These are phyloP conservation scores for Lycocerus yunnanus DNA, from an alignment of 2,888 invertebrate genomes.

Conservation along the genomic window DNA sequence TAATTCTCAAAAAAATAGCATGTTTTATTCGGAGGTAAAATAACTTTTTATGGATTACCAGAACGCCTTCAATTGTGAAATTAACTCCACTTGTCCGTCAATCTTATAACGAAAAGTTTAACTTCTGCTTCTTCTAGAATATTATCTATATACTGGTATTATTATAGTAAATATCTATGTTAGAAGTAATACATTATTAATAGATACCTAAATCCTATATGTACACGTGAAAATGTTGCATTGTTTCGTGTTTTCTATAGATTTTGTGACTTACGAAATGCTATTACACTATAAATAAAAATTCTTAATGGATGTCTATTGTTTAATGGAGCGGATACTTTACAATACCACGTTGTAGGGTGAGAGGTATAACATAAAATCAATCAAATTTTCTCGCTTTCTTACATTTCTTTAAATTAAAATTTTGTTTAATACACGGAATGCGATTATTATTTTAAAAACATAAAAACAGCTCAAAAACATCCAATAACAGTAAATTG, in stretches of 20 bases:
- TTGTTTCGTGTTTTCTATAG: neutral
- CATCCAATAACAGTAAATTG: neutral
- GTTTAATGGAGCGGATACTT: constrained; percentile 28
- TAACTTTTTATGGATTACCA: too few species aligned
- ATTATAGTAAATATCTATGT: neutral
- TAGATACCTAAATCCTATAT: neutral
- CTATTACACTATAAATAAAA: constrained; percentile 26
- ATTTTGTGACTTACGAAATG: neutral
- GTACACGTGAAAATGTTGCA: neutral
- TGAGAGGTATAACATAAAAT: constrained; percentile 25
- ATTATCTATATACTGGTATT: too few species aligned
- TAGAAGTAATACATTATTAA: neutral
- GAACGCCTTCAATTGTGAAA: too few species aligned
- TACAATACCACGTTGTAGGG: constrained; percentile 17
- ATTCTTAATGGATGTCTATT: constrained; percentile 27
- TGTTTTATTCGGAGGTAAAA: too few species aligned
- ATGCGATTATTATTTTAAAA: neutral
- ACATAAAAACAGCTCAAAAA: neutral
- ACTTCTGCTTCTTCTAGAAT: too few species aligned
- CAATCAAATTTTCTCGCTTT: constrained; percentile 10
- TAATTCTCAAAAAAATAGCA: too few species aligned
- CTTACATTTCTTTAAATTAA: neutral
- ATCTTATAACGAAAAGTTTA: too few species aligned
- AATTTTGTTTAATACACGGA: neutral
- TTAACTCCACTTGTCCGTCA: too few species aligned